These are phyloP conservation scores for Sturnira hondurensis DNA, from an alignment of 2,113 vertebrate genomes.

Conservation along the genomic window DNA sequence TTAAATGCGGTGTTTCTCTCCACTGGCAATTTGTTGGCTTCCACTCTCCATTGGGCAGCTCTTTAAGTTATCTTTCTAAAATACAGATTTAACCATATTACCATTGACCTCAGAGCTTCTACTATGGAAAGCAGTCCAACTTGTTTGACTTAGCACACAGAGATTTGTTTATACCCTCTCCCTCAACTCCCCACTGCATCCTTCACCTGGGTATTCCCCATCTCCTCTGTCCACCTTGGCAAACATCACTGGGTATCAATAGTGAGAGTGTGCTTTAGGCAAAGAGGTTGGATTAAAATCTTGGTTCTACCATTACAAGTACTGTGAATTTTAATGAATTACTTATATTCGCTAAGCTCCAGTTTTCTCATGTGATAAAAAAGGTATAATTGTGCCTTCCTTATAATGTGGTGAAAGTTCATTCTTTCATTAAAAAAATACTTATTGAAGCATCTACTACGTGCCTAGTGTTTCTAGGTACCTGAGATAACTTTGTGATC, in stretches of 20 bases:
- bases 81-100: neutral
- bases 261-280: neutral
- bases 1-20: neutral
- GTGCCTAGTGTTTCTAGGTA: neutral
- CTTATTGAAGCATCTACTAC: neutral
- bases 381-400: neutral
- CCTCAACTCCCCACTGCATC: neutral
- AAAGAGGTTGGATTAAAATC: neutral
- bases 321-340: neutral
- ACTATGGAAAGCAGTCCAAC: neutral
- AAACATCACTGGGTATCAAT: neutral
- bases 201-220: neutral
- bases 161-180: neutral
- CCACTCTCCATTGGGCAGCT: neutral
- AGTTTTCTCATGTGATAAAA: neutral
- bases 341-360: neutral
- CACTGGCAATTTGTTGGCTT: neutral
- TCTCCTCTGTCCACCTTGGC: neutral
- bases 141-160: neutral
- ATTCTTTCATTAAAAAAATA: neutral
- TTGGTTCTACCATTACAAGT: neutral
- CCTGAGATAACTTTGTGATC: neutral
- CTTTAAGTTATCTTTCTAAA: neutral
- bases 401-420: neutral
- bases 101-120: neutral